A percentile compares a stretch with the other conserved stretches of the same genome.
phyloP scores from a whole-genome alignment of 2,888 invertebrate genomes.

The Chydorus sphaericus region DNA sequence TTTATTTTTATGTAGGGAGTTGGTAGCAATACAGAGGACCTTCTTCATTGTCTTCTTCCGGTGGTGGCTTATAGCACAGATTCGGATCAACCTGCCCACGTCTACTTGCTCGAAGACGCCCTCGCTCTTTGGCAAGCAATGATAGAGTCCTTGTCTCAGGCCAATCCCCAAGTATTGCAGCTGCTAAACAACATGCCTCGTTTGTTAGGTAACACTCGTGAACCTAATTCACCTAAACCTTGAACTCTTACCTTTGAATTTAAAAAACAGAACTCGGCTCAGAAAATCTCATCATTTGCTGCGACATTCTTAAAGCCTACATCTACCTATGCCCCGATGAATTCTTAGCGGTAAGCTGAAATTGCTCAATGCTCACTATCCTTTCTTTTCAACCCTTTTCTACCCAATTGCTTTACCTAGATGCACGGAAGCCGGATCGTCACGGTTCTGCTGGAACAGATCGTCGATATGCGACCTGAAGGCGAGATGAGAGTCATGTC shows the following conservation, averaged over 20 bases:
- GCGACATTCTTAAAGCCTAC: constrained; percentile 70
- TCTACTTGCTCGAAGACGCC: constrained; percentile 84
- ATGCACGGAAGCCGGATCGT: constrained; percentile 55
- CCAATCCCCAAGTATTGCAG: constrained; percentile 47
- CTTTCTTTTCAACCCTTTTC: background rate
- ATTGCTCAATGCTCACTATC: background rate
- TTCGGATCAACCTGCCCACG: constrained; percentile 54
- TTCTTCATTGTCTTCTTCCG: constrained; percentile 39
- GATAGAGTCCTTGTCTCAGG: constrained; percentile 54
- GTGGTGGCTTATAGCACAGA: constrained; percentile 63
- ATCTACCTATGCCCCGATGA: constrained; percentile 61
- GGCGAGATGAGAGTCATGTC: constrained; percentile 56
- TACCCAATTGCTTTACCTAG: constrained; percentile 25
- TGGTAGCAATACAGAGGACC: constrained; percentile 33
- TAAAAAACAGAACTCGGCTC: constrained; percentile 52
- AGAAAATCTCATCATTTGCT: constrained; percentile 61
- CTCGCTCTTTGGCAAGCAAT: constrained; percentile 77
- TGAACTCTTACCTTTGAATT: background rate
- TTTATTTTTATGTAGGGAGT: constrained; percentile 29
- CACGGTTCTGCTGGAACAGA: constrained; percentile 49
- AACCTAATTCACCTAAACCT: background rate
- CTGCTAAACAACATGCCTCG: constrained; percentile 58
- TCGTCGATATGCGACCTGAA: constrained; percentile 61
- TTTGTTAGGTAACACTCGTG: constrained; percentile 44
- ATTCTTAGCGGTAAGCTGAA: constrained; percentile 37